Evolutionary conservation across 2,888 invertebrate genomes (phyloP).

Genomic region (Erebia palarica): DNA sequence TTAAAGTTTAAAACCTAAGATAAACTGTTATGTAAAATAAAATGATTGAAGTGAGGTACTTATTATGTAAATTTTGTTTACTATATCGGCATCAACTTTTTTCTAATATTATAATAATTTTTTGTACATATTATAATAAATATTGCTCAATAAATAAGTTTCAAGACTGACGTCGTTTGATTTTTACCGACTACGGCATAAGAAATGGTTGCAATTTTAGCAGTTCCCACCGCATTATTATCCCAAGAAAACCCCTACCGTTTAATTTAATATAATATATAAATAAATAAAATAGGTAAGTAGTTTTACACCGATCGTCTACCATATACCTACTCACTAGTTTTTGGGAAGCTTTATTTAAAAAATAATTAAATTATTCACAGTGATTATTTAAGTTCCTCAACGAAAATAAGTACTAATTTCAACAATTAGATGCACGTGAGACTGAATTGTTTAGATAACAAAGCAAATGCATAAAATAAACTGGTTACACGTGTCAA

Average conservation of each 20-base stretch:
- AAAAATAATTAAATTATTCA: no score
- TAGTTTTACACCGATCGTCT: no score
- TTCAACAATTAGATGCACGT: constrained; percentile 17
- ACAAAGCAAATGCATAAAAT: constrained; percentile 22
- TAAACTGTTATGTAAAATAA: neutral
- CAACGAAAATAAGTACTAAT: neutral
- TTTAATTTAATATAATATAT: no score
- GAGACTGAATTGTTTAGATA: constrained; percentile 23
- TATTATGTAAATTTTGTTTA: neutral
- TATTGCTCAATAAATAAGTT: constrained; percentile 42
- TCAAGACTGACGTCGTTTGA: neutral
- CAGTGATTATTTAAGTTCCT: neutral
- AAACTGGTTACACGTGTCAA: constrained; percentile 29
- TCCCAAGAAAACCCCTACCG: neutral
- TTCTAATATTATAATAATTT: constrained; percentile 15
- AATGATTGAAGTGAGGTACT: neutral
- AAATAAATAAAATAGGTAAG: no score
- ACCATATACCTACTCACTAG: no score
- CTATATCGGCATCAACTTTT: neutral
- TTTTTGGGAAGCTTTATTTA: no score
- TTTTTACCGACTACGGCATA: neutral
- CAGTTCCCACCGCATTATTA: no score
- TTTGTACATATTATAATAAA: constrained; percentile 40
- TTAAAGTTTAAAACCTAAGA: neutral
- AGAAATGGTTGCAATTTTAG: no score